Evolutionary conservation across 2,113 vertebrate species (phyloP).

Genomic region (Mirza zaza): DNA sequence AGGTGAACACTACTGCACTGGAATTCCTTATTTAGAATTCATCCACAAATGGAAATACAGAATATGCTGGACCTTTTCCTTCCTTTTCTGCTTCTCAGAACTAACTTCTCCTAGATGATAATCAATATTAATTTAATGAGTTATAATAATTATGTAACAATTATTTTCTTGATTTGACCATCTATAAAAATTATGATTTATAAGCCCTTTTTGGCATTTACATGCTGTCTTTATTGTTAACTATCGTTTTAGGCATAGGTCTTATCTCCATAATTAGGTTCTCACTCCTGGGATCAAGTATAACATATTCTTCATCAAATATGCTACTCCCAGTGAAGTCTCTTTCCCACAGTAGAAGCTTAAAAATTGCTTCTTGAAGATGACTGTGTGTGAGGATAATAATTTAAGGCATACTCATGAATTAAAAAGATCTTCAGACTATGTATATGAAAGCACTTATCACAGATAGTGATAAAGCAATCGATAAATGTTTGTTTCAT

Average conservation of each 20-base stretch:
- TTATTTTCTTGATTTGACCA: neutral
- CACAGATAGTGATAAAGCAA: neutral
- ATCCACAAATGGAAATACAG: neutral
- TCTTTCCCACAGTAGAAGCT: neutral
- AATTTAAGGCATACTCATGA: neutral
- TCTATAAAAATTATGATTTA: neutral
- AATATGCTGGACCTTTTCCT: neutral
- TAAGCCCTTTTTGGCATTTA: neutral
- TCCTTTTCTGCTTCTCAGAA: neutral
- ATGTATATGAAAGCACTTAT: neutral
- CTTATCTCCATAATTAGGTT: neutral
- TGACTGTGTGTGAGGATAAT: neutral
- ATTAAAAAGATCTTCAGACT: neutral
- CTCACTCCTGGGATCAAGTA: neutral
- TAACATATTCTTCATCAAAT: neutral
- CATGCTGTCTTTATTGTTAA: neutral
- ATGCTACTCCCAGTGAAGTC: neutral
- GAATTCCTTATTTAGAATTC: neutral
- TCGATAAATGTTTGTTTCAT: neutral
- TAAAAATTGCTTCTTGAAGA: neutral
- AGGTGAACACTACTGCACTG: neutral
- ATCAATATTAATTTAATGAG: neutral
- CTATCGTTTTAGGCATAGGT: neutral
- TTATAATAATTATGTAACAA: neutral
- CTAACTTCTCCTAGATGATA: neutral